Conservation (phyloP, 2,113 vertebrate genomes). For the Myrmophylax atrothorax region DNA sequence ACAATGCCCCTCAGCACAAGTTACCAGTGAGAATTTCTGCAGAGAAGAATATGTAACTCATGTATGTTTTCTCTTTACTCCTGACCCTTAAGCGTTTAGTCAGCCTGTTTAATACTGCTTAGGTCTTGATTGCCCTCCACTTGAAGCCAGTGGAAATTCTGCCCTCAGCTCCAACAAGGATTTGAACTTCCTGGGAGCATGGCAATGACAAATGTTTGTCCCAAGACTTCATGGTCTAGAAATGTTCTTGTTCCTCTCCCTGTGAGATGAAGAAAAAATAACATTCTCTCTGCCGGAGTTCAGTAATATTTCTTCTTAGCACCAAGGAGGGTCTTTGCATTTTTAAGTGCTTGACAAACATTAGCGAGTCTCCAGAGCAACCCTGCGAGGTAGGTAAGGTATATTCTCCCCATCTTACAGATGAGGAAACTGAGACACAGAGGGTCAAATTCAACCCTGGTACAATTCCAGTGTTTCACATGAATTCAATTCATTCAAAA, state of each 20-base stretch:
- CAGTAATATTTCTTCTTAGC: constrained; percentile 51
- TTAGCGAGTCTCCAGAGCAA: constrained; percentile 37
- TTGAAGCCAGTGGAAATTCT: neutral
- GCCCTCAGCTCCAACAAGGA: neutral
- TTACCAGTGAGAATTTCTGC: constrained; percentile 33
- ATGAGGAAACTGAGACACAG: constrained; percentile 51
- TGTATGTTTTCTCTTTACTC: neutral
- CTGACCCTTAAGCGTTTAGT: neutral
- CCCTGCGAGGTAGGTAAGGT: constrained; percentile 66
- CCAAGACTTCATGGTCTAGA: neutral
- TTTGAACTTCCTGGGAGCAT: neutral
- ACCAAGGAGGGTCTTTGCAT: constrained; percentile 64
- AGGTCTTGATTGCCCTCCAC: neutral
- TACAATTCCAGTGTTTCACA: constrained; percentile 58
- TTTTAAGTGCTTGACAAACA: constrained; percentile 68
- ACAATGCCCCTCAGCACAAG: neutral
- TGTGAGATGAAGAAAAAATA: neutral
- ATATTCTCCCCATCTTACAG: constrained; percentile 55
- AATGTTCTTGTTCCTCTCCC: neutral
- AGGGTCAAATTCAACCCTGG: constrained; percentile 45
- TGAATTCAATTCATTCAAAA: constrained; percentile 25
- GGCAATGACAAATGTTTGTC: neutral
- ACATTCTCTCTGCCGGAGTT: constrained; percentile 14
- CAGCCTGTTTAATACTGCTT: constrained; percentile 4
- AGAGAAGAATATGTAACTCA: neutral